These are phyloP conservation scores for Empis stercorea DNA, from an alignment of 2,888 invertebrate species.

Conservation along the genomic window DNA sequence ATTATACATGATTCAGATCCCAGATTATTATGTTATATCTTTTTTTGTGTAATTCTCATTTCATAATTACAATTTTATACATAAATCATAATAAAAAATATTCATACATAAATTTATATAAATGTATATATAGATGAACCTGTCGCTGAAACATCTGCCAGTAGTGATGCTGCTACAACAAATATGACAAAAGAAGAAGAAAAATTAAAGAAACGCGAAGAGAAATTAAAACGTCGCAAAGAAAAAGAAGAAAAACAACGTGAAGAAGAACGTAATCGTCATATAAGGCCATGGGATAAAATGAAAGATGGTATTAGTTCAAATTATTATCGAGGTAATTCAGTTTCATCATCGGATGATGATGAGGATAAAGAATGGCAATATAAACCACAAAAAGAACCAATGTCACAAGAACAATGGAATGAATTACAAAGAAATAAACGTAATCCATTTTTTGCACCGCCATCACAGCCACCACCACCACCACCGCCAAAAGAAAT, in stretches of 20 bases:
- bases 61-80: too few relatives aligned
- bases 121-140: slow-evolving; percentile 12
- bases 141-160: slow-evolving; percentile 6
- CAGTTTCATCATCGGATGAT: slow-evolving; percentile 7
- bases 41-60: too few relatives aligned
- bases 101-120: too few relatives aligned
- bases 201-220: slow-evolving; percentile 25
- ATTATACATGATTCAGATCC: too few relatives aligned
- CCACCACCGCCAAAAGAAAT: neutral
- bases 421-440: slow-evolving; percentile 53
- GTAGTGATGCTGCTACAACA: neutral
- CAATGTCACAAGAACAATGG: slow-evolving; percentile 35
- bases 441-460: slow-evolving; percentile 67
- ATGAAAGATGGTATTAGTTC: slow-evolving; percentile 40
- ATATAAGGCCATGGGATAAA: slow-evolving; percentile 53
- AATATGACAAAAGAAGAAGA: slow-evolving; percentile 20
- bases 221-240: slow-evolving; percentile 20
- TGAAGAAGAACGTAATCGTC: slow-evolving; percentile 34
- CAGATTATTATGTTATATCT: too few relatives aligned
- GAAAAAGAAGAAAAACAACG: slow-evolving; percentile 28
- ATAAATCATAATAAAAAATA: too few relatives aligned
- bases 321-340: neutral
- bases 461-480: slow-evolving; percentile 27
- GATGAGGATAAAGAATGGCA: slow-evolving; percentile 22
- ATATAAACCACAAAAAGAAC: slow-evolving; percentile 28